Evolutionary conservation across 2,797 vertebrate genomes (phyloP).

Genomic region (Enteromius fasciolatus): DNA sequence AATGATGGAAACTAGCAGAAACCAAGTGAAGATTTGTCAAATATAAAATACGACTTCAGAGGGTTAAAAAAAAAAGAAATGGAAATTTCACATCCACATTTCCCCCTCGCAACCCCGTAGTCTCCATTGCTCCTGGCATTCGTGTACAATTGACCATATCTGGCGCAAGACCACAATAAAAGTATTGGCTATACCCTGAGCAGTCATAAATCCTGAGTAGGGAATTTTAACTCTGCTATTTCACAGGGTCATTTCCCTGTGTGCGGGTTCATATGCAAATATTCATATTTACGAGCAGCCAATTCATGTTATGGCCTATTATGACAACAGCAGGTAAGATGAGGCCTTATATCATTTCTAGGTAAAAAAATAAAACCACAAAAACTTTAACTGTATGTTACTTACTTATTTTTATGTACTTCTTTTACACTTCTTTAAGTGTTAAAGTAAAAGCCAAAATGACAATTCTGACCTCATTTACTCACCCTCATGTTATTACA

Average conservation of each 20-base stretch:
- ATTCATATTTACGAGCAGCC: slow-evolving; percentile 66
- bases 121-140: slow-evolving; percentile 57
- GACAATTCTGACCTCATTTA: not conserved
- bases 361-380: slow-evolving; percentile 6
- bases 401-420: slow-evolving; percentile 17
- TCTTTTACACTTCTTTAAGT: no score
- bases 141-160: slow-evolving; percentile 58
- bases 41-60: slow-evolving; percentile 53
- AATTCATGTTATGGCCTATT: slow-evolving; percentile 62
- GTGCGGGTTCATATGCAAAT: slow-evolving; percentile 64
- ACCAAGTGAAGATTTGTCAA: slow-evolving; percentile 53
- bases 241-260: slow-evolving; percentile 63
- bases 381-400: slow-evolving; percentile 6
- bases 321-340: slow-evolving; percentile 55
- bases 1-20: slow-evolving; percentile 58
- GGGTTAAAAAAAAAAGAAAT: slow-evolving; percentile 49
- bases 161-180: slow-evolving; percentile 65
- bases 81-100: slow-evolving; percentile 56
- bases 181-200: slow-evolving; percentile 58
- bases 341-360: slow-evolving; percentile 53
- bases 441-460: not conserved
- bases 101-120: slow-evolving; percentile 43
- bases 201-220: slow-evolving; percentile 63
- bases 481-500: not conserved
- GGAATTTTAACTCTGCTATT: slow-evolving; percentile 63